phyloP scores from a whole-genome alignment of 2,113 vertebrate genomes.

The Periophthalmus modestus region DNA sequence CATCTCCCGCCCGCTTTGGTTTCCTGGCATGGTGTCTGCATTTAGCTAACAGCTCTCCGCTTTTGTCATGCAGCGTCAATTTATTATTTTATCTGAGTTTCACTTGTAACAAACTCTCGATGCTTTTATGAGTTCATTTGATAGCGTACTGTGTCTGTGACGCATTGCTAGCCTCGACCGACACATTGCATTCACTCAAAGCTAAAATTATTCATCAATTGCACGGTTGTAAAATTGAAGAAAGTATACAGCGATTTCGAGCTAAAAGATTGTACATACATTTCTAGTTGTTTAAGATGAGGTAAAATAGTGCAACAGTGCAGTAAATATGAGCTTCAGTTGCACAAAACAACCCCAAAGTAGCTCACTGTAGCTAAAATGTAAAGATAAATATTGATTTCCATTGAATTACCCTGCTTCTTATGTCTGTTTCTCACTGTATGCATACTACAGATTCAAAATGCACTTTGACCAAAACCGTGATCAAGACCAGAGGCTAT shows the following conservation, averaged over 20 bases:
- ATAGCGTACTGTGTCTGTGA: background rate
- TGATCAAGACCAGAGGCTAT: no score
- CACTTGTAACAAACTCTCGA: background rate
- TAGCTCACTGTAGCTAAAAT: background rate
- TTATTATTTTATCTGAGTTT: background rate
- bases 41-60: slow-evolving; percentile 1
- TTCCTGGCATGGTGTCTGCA: slow-evolving; percentile 6
- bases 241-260: no score
- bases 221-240: no score
- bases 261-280: no score
- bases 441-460: background rate
- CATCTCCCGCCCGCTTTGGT: slow-evolving; percentile 15
- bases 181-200: background rate
- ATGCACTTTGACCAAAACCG: no score
- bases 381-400: no score
- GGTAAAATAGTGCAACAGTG: background rate
- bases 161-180: background rate
- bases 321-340: background rate
- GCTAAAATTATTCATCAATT: no score
- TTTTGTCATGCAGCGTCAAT: background rate
- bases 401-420: no score
- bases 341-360: background rate
- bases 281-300: no score
- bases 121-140: background rate
- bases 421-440: background rate